Evolutionary conservation across 2,888 invertebrate genomes (phyloP), one percentile per base, ranked within the genome.

Genomic region (Idaea biselata): DNA sequence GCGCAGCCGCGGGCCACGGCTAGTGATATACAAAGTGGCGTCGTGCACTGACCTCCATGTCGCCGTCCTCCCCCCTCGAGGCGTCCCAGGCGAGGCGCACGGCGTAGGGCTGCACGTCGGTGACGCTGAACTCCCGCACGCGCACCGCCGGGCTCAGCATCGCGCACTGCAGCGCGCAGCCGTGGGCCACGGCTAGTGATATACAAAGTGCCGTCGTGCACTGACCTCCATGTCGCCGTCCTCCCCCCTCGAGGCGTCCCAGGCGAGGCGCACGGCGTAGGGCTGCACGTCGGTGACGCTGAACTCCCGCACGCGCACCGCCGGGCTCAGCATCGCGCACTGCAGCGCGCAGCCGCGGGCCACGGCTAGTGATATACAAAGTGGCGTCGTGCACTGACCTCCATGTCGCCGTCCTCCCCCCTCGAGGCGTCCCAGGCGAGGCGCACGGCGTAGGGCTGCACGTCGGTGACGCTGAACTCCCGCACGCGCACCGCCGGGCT

Each of bases 301-400:
- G 88, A 99, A 99, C 75, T 99, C 99, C 63, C 99, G 95, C 66
- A 99, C 99, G 81, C 99, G 96, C 80, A 99, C 98, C 17, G 98
- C 98, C 53, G 99, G 99, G 62, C 98, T 98, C 78, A 99, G 94
- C 93, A 99, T 99, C 17, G 99, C 99, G 91, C 99, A 99, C 78
- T 97, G 97, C 63, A 99, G 92, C 32, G 99, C 99, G 86, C 99
- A 99, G 2, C 99, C 99, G 64, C 99, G 95, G 2, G 99, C 94
- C 31, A 99, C 99, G 0, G 99, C 97, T 88, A n/a, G n/a, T n/a
- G n/a, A n/a, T n/a, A n/a, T n/a, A n/a, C n/a, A n/a, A n/a, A n/a
- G n/a, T n/a, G n/a, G n/a, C n/a, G n/a, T n/a, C n/a, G n/a, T n/a
- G n/a, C n/a, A n/a, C n/a, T n/a, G n/a, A 94, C 97, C 92, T 98